Base-by-base conservation (phyloP, 2,888 invertebrate species). In the Matsumyia berberina region DNA sequence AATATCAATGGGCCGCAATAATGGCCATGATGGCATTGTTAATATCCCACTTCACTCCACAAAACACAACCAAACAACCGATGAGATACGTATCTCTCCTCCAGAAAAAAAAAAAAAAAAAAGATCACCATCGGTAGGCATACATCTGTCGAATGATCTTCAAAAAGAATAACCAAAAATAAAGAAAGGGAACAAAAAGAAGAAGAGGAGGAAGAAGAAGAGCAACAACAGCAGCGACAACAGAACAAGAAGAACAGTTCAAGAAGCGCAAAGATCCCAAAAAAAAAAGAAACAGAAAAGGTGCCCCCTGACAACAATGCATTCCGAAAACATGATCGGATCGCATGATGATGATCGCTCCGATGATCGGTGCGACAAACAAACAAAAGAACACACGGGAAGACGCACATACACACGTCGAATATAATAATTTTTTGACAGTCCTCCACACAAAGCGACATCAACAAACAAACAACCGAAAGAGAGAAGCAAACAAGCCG, bases 241-340 rank as follows among this genome's bases (percentile, higher is more conserved):
- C 49, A 31, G 15, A 67, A 9, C 11, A 51, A 39, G 11, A 33
- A 42, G 53, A 72, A 57, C 57, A 44, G 67, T 31, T 57, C 35
- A 70, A 72, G 70, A 79, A 67, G 67, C 62, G 76, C 76, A 69
- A 76, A 76, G 57, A 76, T 81, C 62, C 66, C 24, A 67, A 77
- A 73, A 64, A 19, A 57, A 33, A 70, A 76, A 62, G 62, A 77
- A 73, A 64, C n/a, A 57, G 73, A 74, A 85, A 85, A 85, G 83
- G 79, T 80, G 85, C 33, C 60, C 80, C 78, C 19, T 79, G 85
- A 85, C 85, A 85, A 85, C 80, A 85, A 85, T 85, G 85, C 80
- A 85, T 85, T 80, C 79, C 80, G 58, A 64, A 60, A 74, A 1
- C 24, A 80, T 85, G 80, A 85, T 85, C 85, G 74, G 80, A 80